These are phyloP conservation scores for Hestina assimilis DNA, from an alignment of 1,140 invertebrate genomes.

Conservation along the genomic window DNA sequence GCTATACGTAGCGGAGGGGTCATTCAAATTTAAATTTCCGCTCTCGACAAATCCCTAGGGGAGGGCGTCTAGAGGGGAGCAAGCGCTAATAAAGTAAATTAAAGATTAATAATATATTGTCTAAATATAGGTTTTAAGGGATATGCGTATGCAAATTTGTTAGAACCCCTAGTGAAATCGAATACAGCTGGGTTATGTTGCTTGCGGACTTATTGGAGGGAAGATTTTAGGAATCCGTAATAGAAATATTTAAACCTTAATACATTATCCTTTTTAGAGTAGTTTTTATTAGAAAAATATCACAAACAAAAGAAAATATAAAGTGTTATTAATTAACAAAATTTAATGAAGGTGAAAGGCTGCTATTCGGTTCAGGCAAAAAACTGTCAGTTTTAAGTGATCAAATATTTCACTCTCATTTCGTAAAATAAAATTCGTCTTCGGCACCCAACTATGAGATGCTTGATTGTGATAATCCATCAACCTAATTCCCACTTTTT, in stretches of 20 bases:
- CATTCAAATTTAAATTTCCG: conserved; percentile 76
- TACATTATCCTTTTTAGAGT: no score
- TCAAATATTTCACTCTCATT: conserved; percentile 5
- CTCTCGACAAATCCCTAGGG: conserved; percentile 59
- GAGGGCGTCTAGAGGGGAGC: conserved; percentile 53
- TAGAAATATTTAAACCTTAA: neutral
- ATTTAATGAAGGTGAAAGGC: no score
- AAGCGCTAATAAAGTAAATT: conserved; percentile 76
- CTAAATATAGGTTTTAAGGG: conserved; percentile 68
- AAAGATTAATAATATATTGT: conserved; percentile 78
- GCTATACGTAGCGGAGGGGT: conserved; percentile 49
- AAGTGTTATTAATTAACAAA: neutral
- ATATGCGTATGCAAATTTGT: conserved; percentile 66
- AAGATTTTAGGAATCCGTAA: neutral
- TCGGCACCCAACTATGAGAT: conserved; percentile 16
- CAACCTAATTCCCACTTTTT: conserved; percentile 41
- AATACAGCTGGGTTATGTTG: conserved; percentile 41
- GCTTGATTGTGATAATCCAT: conserved; percentile 25
- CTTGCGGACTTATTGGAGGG: neutral
- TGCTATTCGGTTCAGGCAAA: no score
- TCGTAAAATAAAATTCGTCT: conserved; percentile 7
- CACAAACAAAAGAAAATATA: no score
- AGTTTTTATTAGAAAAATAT: no score
- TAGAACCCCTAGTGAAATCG: conserved; percentile 50
- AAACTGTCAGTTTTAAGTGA: neutral